Conservation (phyloP, 2,797 vertebrate species). For the Phaenicophaeus curvirostris region DNA sequence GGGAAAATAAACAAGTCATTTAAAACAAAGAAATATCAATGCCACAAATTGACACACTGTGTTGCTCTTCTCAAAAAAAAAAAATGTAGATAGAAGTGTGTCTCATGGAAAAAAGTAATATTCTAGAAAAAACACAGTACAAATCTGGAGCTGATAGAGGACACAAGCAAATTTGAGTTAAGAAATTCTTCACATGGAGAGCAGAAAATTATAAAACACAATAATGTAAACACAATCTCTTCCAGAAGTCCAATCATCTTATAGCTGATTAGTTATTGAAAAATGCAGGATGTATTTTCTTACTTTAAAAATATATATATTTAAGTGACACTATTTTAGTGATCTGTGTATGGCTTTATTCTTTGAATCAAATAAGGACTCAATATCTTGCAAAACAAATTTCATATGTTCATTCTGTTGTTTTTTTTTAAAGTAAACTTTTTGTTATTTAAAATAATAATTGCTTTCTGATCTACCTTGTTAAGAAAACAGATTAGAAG, state of each 20-base stretch:
- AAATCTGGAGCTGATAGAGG: not conserved
- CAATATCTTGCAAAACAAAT: not conserved
- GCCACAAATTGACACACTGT: not conserved
- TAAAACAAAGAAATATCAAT: not conserved
- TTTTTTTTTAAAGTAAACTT: not conserved
- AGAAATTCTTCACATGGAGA: not conserved
- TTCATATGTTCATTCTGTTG: not conserved
- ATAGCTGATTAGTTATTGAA: not conserved
- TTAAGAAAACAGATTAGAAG: not conserved
- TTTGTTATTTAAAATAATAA: not conserved
- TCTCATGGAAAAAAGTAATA: not conserved
- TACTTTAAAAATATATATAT: accelerated
- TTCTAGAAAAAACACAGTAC: not conserved
- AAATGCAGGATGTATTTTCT: not conserved
- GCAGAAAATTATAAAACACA: not conserved
- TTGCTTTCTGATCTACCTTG: not conserved
- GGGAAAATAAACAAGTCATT: not conserved
- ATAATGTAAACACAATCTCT: not conserved
- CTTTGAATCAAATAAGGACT: not conserved
- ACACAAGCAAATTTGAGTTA: not conserved
- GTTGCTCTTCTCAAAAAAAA: not conserved
- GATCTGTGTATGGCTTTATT: not conserved
- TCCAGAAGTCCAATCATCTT: not conserved
- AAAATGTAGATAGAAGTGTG: not conserved
- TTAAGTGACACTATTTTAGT: not conserved